phyloP scores from a whole-genome alignment of 2,113 vertebrate species.

The Tichodroma muraria region DNA sequence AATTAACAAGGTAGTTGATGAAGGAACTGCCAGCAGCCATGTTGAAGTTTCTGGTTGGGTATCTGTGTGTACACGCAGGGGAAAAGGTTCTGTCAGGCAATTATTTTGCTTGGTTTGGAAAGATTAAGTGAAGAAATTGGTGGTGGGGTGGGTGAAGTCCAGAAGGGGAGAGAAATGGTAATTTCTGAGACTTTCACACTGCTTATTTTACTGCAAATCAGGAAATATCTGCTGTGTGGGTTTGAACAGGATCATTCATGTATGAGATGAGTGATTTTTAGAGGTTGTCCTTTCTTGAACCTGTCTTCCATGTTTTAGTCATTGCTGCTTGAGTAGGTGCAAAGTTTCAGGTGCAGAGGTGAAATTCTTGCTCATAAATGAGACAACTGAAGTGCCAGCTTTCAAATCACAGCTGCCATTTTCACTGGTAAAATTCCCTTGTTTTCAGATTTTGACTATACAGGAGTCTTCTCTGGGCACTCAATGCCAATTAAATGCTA shows the following conservation, averaged over 20 bases:
- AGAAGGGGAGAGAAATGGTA: neutral
- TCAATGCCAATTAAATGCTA: neutral
- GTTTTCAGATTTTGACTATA: neutral
- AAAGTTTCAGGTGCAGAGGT: neutral
- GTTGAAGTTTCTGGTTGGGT: neutral
- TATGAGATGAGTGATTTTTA: neutral
- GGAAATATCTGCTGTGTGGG: neutral
- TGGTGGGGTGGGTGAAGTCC: rapidly evolving
- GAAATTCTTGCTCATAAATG: neutral
- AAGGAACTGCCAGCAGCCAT: neutral
- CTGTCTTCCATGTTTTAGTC: neutral
- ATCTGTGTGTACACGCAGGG: neutral
- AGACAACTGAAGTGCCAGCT: neutral
- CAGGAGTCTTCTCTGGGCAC: neutral
- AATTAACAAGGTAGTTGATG: neutral
- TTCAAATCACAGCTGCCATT: neutral
- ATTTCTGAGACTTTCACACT: neutral
- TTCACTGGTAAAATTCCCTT: neutral
- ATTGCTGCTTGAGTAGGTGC: neutral
- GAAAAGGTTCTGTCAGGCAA: neutral
- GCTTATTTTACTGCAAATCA: neutral
- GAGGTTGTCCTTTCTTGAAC: neutral
- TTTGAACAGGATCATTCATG: neutral
- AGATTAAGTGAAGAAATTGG: neutral
- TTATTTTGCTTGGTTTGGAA: neutral